Evolutionary conservation across 2,888 invertebrate species (phyloP), one percentile per base, ranked within the genome.

Genomic region (Diarsia rubi): DNA sequence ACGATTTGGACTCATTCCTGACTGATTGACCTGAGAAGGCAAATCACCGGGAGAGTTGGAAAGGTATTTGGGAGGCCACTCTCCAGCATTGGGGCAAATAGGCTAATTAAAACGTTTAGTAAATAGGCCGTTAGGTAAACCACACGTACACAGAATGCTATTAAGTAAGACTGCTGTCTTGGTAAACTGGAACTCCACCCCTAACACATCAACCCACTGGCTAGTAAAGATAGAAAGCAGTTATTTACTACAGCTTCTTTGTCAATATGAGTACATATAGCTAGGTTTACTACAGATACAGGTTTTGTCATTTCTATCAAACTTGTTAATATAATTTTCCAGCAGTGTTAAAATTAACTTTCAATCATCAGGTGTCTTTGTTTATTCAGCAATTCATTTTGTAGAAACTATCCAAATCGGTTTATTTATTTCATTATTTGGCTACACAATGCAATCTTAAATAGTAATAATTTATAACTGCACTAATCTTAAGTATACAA

Each of bases 401-500:
- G 21, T 19, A 24, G 8, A 21, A 59, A 31, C 31, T 37, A 45
- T 52, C 14, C 31, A 44, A 77, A n/a, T 11, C 24, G 3, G 6
- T 57, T 42, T 42, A 74, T 9, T 27, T 2, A 0, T 78, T 78
- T 14, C 21, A 60, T 52, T 9, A 37, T n/a, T 24, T 44, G 16
- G 2, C 49, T 37, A 79, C 16, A 71, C n/a, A 16, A n/a, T 64
- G 24, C 24, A 47, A 27, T 47, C 8, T 65, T 42, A 45, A 37
- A 45, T 21, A 27, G 8, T 77, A 27, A 1, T 47, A 47, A 12
- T 69, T 75, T 78, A 86, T 78, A 85, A 73, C 85, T 85, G 85
- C 87, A 88, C 83, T 82, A 85, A 83, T 52, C 45, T 79, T 60
- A 75, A 83, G 70, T 79, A 67, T 69, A 72, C 47, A 79, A 73